Evolutionary conservation across 1,140 invertebrate species (phyloP).

Genomic region (Drosophila sucinea): DNA sequence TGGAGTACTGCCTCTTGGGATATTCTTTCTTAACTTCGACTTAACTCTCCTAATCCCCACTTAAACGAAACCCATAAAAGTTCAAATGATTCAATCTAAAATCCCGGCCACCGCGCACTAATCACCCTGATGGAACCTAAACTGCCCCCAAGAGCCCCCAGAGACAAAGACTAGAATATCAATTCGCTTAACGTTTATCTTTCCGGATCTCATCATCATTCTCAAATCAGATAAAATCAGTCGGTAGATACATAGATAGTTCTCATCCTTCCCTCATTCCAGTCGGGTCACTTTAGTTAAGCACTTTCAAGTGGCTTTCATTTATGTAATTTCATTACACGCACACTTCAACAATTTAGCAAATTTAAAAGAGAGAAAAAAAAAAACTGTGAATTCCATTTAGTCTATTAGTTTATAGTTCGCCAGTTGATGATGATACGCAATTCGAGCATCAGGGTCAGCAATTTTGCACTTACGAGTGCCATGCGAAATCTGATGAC

Average conservation of each 20-base stretch:
- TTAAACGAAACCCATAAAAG: background rate
- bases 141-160: background rate
- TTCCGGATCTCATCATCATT: slow-evolving; percentile 29
- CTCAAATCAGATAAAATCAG: background rate
- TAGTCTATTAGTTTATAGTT: slow-evolving; percentile 3
- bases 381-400: background rate
- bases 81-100: background rate
- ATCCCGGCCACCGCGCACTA: background rate
- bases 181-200: slow-evolving; percentile 36
- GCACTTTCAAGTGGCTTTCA: slow-evolving; percentile 54
- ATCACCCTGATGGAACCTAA: background rate
- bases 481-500: slow-evolving; percentile 11
- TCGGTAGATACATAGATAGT: background rate
- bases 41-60: background rate
- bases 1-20: too few relatives aligned
- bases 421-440: slow-evolving; percentile 37
- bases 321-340: slow-evolving; percentile 73
- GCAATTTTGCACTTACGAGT: slow-evolving; percentile 16
- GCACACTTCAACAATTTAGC: slow-evolving; percentile 77
- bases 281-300: slow-evolving; percentile 23
- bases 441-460: slow-evolving; percentile 17
- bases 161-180: background rate
- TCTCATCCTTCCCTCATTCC: background rate
- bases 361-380: slow-evolving; percentile 45
- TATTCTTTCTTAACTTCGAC: too few relatives aligned